These are phyloP conservation scores for Bombus impatiens DNA, from an alignment of 1,140 invertebrate genomes.

Conservation along the genomic window DNA sequence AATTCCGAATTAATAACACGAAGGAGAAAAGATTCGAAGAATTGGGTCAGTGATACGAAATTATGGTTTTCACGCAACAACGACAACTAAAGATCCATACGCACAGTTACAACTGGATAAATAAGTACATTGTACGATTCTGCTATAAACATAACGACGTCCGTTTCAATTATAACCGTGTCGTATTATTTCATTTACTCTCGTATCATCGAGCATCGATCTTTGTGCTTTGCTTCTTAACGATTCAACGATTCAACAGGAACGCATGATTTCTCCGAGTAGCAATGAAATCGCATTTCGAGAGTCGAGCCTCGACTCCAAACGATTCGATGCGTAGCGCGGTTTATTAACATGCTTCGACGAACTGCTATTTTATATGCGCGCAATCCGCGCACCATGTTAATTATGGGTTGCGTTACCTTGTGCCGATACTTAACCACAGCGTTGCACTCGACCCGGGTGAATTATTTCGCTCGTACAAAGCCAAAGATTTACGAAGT, in stretches of 20 bases:
- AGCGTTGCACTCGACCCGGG: slow-evolving; percentile 45
- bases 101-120: too few species aligned
- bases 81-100: too few species aligned
- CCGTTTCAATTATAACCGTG: background rate
- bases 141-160: background rate
- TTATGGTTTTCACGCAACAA: too few species aligned
- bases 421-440: slow-evolving; percentile 60
- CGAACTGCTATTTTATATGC: slow-evolving; percentile 36
- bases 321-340: background rate
- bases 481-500: slow-evolving; percentile 25
- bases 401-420: slow-evolving; percentile 62
- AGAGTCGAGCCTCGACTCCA: background rate
- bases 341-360: slow-evolving; percentile 40
- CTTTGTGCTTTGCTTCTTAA: too few species aligned
- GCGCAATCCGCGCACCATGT: slow-evolving; percentile 51
- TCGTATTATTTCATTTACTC: background rate
- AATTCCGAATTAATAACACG: too few species aligned
- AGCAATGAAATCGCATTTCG: background rate
- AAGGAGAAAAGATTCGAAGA: too few species aligned
- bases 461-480: slow-evolving; percentile 8
- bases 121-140: too few species aligned
- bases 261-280: background rate
- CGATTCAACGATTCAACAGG: too few species aligned
- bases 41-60: too few species aligned
- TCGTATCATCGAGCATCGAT: background rate